These are phyloP conservation scores for Hemitrygon akajei DNA, from an alignment of 2,797 vertebrate genomes.

Conservation along the genomic window DNA sequence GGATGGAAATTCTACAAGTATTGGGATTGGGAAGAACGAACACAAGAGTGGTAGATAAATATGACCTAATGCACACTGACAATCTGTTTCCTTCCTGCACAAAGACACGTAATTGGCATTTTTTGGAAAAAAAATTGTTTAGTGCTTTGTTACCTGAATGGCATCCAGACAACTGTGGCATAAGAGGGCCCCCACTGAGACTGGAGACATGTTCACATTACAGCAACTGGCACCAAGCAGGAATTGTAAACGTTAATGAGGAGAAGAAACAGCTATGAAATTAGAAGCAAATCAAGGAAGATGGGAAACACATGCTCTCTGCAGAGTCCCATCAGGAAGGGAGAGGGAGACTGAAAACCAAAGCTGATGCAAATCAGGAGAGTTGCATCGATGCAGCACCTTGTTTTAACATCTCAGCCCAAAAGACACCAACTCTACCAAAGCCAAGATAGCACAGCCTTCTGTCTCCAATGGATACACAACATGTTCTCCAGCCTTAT, in stretches of 20 bases:
- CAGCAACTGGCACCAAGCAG: neutral
- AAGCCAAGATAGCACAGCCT: neutral
- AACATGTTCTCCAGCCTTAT: too few species aligned
- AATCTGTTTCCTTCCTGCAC: neutral
- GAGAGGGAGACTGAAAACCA: neutral
- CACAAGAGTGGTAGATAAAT: neutral
- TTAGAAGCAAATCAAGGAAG: constrained; percentile 2
- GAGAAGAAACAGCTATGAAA: constrained; percentile 1
- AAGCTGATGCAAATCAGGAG: neutral
- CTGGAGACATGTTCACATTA: neutral
- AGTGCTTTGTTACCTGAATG: neutral
- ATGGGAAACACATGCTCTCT: neutral
- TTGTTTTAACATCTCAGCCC: neutral
- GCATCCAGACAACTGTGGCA: neutral
- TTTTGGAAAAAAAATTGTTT: neutral
- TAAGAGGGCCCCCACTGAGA: neutral
- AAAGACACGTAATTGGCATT: neutral
- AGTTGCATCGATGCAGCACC: neutral
- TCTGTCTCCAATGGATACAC: neutral
- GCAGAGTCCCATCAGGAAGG: neutral
- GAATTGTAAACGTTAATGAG: neutral
- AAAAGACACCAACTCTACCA: neutral
- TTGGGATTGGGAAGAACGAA: neutral
- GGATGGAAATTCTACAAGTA: neutral
- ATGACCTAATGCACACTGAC: neutral